Evolutionary conservation across 2,888 invertebrate genomes (phyloP).

Genomic region (Melipona beecheii): DNA sequence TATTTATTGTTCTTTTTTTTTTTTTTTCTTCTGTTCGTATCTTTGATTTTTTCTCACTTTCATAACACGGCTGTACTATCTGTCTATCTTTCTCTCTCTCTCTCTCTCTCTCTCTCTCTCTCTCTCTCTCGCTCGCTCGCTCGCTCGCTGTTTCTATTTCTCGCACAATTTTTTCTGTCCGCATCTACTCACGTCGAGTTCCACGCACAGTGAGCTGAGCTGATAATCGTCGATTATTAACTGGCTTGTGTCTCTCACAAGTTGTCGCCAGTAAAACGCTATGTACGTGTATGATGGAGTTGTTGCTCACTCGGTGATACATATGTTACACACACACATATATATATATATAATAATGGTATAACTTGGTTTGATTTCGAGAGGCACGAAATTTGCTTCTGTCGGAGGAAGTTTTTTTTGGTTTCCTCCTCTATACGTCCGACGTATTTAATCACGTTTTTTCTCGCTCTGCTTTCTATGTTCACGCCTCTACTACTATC

Average conservation of each 20-base stretch:
- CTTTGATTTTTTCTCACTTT: slow-evolving; percentile 44
- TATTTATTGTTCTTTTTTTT: slow-evolving; percentile 39
- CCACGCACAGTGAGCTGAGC: slow-evolving; percentile 31
- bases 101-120: background rate
- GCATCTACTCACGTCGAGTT: slow-evolving; percentile 38
- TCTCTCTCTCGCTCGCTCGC: background rate
- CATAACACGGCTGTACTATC: slow-evolving; percentile 52
- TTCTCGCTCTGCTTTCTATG: slow-evolving; percentile 42
- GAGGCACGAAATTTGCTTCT: slow-evolving; percentile 21
- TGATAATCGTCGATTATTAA: slow-evolving; percentile 22
- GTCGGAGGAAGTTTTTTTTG: background rate
- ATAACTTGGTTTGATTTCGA: slow-evolving; percentile 26
- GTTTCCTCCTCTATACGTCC: background rate
- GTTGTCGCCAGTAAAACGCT: slow-evolving; percentile 45
- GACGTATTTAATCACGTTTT: background rate
- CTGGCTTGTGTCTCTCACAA: slow-evolving; percentile 47
- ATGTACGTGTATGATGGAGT: slow-evolving; percentile 30
- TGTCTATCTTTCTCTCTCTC: slow-evolving; percentile 21
- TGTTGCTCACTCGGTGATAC: background rate
- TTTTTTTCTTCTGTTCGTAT: slow-evolving; percentile 47
- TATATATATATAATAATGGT: slow-evolving; percentile 17
- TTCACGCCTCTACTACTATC: slow-evolving; percentile 13
- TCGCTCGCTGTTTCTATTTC: background rate
- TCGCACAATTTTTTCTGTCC: slow-evolving; percentile 37
- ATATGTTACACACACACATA: background rate